Base-by-base conservation (phyloP, 2,888 invertebrate species). In the Drosophila acutilabella region DNA sequence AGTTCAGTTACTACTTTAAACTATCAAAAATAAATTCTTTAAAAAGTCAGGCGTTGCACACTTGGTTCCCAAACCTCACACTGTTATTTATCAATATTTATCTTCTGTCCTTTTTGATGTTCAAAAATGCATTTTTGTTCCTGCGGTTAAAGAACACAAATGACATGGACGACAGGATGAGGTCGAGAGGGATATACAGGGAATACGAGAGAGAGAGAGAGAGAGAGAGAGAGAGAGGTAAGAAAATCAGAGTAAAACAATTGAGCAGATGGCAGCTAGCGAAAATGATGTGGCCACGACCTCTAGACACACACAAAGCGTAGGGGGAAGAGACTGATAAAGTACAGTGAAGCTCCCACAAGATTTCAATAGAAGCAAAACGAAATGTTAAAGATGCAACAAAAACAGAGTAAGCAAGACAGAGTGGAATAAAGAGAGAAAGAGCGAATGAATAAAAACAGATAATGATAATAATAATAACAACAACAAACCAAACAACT, bases 401-500 rank as follows among this genome's bases (percentile, higher is more conserved):
- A 13, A 16, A 50, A 50, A 3, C 16, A 64, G 52, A 33, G 18
- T 16, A 13, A 18, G 16, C 14, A 61, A 11, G 14, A 33, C 0
- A 7, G 10, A 36, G 11, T 2, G n/a, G 20, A 1, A 20, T 11
- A 44, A 14, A 33, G 13, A 36, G 44, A 33, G 16, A 33, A 41
- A 26, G 30, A 23, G 16, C 18, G 33, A 54, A 26, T 10, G 54
- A 26, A 33, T 33, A 62, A 26, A 56, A 45, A 36, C 36, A 36
- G 36, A 36, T 51, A 56, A 40, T 67, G 48, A 68, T 59, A 64
- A 59, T 70, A 74, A 72, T 62, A 74, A 66, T 52, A 74, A 50
- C 61, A 70, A 68, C 59, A 74, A 72, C 23, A 23, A 23, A 23
- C 23, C 1, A 5, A 23, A 23, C 62, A 75, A 73, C 62, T 62